These are phyloP conservation scores for Nemoura dubitans DNA, from an alignment of 2,888 invertebrate genomes.

Conservation along the genomic window DNA sequence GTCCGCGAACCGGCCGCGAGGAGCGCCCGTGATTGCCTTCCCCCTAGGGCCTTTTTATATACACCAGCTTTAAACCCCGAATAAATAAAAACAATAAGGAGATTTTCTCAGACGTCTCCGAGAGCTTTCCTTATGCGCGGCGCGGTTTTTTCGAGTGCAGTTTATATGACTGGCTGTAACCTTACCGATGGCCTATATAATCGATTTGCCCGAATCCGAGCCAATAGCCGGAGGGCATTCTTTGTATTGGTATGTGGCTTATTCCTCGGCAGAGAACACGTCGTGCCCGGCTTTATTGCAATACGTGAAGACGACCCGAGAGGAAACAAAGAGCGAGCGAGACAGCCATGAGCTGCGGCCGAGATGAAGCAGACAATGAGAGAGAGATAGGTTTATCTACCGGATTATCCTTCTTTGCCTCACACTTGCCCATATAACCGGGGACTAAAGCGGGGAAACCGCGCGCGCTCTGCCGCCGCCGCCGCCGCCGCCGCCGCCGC, in stretches of 20 bases:
- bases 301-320: slow-evolving; percentile 13
- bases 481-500: too few relatives aligned
- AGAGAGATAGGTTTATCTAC: background rate
- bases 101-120: background rate
- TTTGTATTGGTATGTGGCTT: slow-evolving; percentile 31
- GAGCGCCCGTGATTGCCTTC: background rate
- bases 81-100: background rate
- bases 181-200: slow-evolving; percentile 17
- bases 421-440: background rate
- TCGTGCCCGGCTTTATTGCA: slow-evolving; percentile 28
- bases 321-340: slow-evolving; percentile 3
- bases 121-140: background rate
- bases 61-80: background rate
- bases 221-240: slow-evolving; percentile 20
- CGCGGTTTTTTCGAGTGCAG: background rate
- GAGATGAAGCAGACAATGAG: background rate
- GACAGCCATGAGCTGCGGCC: background rate
- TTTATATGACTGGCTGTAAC: slow-evolving; percentile 10
- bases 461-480: too few relatives aligned
- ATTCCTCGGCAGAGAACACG: background rate
- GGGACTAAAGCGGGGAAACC: background rate
- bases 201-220: slow-evolving; percentile 17
- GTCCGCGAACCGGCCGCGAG: too few relatives aligned
- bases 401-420: background rate
- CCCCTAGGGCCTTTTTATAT: background rate